A percentile compares a stretch with the other conserved stretches of the same genome.
These are phyloP conservation scores for Brachionus manjavacas DNA, from an alignment of 1,140 invertebrate genomes.

Conservation along the genomic window DNA sequence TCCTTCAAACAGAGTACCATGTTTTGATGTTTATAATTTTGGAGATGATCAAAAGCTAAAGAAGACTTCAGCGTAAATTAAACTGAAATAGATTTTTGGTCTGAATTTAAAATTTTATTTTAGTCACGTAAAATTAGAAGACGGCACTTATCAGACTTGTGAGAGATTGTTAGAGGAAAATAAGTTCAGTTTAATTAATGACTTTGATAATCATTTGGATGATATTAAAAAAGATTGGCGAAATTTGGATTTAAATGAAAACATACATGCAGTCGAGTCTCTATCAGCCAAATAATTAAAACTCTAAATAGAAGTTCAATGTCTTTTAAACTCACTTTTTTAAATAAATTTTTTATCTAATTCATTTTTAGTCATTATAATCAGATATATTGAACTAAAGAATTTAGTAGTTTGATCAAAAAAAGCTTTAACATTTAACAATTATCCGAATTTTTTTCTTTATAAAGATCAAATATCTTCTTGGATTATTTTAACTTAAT, in stretches of 20 bases:
- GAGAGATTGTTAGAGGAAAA: neutral
- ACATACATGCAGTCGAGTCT: neutral
- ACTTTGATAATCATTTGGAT: constrained; percentile 42
- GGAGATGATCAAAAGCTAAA: neutral
- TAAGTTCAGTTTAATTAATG: neutral
- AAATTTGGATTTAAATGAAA: constrained; percentile 15
- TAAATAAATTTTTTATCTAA: neutral
- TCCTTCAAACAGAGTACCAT: neutral
- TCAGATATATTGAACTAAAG: neutral
- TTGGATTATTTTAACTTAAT: too few species aligned
- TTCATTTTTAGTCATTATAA: neutral
- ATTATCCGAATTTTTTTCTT: too few species aligned
- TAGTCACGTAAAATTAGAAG: neutral
- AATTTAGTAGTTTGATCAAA: too few species aligned
- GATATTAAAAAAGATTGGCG: neutral
- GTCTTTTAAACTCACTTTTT: neutral
- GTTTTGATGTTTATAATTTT: constrained; percentile 2
- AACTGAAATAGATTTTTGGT: neutral
- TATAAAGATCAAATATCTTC: too few species aligned
- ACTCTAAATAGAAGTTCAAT: neutral
- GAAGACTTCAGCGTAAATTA: neutral
- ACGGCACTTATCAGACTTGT: neutral
- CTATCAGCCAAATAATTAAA: neutral
- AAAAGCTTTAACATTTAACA: too few species aligned
- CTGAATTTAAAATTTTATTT: neutral